A percentile compares a stretch with the other conserved stretches of the same genome.
phyloP scores from a whole-genome alignment of 2,113 vertebrate genomes.

The Mormyrus lacerda region DNA sequence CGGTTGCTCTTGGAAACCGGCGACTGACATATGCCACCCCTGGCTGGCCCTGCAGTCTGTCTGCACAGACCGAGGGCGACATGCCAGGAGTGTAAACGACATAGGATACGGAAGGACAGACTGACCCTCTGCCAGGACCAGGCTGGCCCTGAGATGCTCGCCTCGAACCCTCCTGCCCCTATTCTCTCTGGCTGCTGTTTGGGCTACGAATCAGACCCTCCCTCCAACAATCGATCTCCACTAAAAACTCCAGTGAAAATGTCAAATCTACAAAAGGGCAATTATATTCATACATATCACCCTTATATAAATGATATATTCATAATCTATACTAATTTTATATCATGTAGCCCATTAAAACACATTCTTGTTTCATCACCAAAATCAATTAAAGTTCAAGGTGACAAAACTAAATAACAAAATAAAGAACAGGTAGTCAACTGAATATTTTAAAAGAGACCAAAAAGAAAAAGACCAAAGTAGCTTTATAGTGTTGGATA shows the following conservation, averaged over 20 bases:
- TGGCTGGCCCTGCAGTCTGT: not conserved
- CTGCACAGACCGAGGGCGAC: not conserved
- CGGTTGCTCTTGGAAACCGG: not conserved
- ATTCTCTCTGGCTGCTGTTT: not conserved
- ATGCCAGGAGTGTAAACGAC: not conserved
- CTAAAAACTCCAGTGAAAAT: not conserved
- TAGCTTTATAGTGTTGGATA: constrained; percentile 15
- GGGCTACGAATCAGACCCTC: not conserved
- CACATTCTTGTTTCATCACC: not conserved
- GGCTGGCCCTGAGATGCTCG: not conserved
- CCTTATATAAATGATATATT: not conserved
- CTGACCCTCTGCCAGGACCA: not conserved
- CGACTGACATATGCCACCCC: not conserved
- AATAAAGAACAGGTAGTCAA: not conserved
- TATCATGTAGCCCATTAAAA: not conserved
- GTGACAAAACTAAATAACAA: not conserved
- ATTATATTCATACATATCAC: not conserved
- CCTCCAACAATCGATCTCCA: not conserved
- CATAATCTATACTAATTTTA: not conserved
- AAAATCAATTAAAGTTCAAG: not conserved
- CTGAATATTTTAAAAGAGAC: not conserved
- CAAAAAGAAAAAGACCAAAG: not conserved
- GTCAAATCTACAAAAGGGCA: not conserved
- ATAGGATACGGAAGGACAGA: not conserved
- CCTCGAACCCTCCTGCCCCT: not conserved